A percentile compares a stretch with the other conserved stretches of the same genome.
Conservation (phyloP, 23 tunicate genomes). For the Oikopleura vanhoeffeni region DNA sequence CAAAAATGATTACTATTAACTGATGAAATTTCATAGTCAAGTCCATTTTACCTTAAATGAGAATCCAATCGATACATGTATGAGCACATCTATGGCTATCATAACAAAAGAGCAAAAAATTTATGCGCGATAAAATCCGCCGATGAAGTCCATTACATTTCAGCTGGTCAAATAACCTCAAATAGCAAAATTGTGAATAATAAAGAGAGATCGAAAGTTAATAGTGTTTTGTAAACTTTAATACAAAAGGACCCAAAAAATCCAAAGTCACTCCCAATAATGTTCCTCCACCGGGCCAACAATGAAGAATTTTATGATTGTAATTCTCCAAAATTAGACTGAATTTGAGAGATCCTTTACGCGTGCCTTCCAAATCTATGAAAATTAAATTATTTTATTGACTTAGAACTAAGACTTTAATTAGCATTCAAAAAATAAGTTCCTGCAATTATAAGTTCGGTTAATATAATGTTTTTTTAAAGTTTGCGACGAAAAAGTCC, state of each 20-base stretch:
- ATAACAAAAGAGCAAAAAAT: neutral
- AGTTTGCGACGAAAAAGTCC: too few relatives aligned
- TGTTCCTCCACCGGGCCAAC: slow-evolving; percentile 50
- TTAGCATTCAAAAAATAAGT: too few relatives aligned
- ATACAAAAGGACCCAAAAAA: slow-evolving; percentile 59
- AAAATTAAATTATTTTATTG: too few relatives aligned
- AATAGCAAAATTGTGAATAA: slow-evolving; percentile 60
- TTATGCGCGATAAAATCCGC: slow-evolving; percentile 33
- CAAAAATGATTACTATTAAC: too few relatives aligned
- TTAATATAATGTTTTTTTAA: too few relatives aligned
- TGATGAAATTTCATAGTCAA: too few relatives aligned
- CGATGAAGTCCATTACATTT: slow-evolving; percentile 61
- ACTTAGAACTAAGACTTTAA: too few relatives aligned
- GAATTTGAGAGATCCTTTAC: too few relatives aligned
- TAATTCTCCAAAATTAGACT: slow-evolving; percentile 33
- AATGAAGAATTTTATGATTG: slow-evolving; percentile 56
- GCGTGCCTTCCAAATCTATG: too few relatives aligned
- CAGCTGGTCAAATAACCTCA: slow-evolving; percentile 66
- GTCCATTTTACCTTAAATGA: too few relatives aligned
- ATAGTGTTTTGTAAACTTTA: slow-evolving; percentile 44
- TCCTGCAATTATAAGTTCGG: too few relatives aligned
- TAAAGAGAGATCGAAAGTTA: slow-evolving; percentile 45
- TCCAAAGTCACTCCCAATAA: slow-evolving; percentile 47
- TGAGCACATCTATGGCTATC: neutral
- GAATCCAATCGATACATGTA: neutral